These are phyloP conservation scores for Synanthedon vespiformis DNA, from an alignment of 2,888 invertebrate genomes.

Conservation along the genomic window DNA sequence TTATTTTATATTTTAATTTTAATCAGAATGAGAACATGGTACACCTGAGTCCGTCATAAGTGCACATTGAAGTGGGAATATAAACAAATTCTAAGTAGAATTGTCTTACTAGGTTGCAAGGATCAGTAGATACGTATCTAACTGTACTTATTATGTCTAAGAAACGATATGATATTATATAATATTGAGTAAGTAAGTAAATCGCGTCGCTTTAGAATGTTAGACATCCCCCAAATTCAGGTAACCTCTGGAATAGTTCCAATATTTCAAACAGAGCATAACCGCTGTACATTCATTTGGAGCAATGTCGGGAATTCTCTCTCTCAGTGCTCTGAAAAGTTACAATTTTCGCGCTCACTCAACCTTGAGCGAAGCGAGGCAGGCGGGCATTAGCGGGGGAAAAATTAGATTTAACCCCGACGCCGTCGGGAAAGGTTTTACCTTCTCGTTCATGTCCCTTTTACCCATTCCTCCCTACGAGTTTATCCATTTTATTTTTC, in stretches of 20 bases:
- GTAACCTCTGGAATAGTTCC: not conserved
- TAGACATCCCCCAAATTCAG: no score
- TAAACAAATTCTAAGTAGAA: no score
- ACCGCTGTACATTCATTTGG: not conserved
- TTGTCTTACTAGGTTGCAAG: no score
- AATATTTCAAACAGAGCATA: not conserved
- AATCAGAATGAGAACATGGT: no score
- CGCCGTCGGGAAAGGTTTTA: slow-evolving; percentile 29
- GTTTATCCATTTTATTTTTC: slow-evolving; percentile 49
- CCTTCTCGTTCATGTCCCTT: slow-evolving; percentile 36
- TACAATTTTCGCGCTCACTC: slow-evolving; percentile 56
- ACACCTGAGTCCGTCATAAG: no score
- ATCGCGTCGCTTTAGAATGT: no score
- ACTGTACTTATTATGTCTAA: no score
- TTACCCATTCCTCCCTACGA: slow-evolving; percentile 34
- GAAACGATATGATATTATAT: no score
- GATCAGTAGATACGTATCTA: no score
- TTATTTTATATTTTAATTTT: no score
- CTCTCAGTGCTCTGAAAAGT: slow-evolving; percentile 24
- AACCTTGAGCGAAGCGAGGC: slow-evolving; percentile 40
- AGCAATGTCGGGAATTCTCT: slow-evolving; percentile 12
- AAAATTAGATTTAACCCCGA: slow-evolving; percentile 65
- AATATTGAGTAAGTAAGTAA: no score
- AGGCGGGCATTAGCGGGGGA: slow-evolving; percentile 48
- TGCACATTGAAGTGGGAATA: no score